Evolutionary conservation across 1,140 invertebrate species (phyloP), one percentile per base, ranked within the genome.

Genomic region (Drosophila guanche): DNA sequence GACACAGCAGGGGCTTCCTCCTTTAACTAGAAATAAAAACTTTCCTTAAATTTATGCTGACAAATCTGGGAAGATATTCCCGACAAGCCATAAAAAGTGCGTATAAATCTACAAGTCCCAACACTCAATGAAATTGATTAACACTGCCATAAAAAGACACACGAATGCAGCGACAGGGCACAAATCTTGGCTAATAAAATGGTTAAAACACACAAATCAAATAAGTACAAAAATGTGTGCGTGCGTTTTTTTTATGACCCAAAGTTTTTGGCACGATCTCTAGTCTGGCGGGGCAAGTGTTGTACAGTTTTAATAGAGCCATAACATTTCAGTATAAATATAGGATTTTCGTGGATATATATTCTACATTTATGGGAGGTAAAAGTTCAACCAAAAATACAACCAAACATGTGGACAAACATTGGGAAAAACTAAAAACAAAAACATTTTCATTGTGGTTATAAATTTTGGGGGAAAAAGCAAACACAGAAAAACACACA

Each of bases 121-220:
- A 69, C 79, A 83, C 74, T 46, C 63, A 56, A 81, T 81, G 69
- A 78, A 78, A 63, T 75, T 71, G 76, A 83, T 84, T 70, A 84
- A 79, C 75, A 48, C 58, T 42, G 53, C 33, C 48, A 69, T 78
- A 83, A 83, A 81, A 53, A 53, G 56, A 69, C 29, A 47, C 40
- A 54, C 54, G 61, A 72, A 72, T 72, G 27, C 25, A 52, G 60
- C 56, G 62, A 70, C 53, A 55, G 68, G 66, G 69, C 68, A 59
- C 47, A 84, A 80, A 80, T 69, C 58, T 47, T 72, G 47, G 78
- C 73, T 72, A 80, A 76, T 80, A 80, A 81, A 81, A 76, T 41
- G 47, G 14, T 45, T 53, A 60, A 43, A 58, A 22, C 8, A 22
- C 8, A 27, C 45, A 56, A 47, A 23, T 29, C 33, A 33, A 48